A percentile compares a stretch with the other conserved stretches of the same genome.
phyloP scores from a whole-genome alignment of 2,888 invertebrate species.

The Tanypteryx hageni region DNA sequence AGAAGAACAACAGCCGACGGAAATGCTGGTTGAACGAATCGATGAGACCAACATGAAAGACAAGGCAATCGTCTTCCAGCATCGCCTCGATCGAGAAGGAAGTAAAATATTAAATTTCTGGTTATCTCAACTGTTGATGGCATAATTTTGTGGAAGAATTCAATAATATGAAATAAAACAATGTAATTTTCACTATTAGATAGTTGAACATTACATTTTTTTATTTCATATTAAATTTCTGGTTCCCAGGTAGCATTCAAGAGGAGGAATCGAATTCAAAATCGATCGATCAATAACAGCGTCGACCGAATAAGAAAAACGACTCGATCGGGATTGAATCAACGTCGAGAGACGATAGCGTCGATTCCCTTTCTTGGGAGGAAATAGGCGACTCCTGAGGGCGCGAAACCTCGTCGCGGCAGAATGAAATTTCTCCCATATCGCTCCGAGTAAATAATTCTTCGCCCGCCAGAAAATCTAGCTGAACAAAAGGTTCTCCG shows the following conservation, averaged over 20 bases:
- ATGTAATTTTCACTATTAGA: too few species aligned
- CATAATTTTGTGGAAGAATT: too few species aligned
- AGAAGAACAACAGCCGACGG: background rate
- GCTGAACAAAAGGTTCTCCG: slow-evolving; percentile 19
- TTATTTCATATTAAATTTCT: too few species aligned
- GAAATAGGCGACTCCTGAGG: background rate
- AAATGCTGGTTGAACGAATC: background rate
- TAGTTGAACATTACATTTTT: too few species aligned
- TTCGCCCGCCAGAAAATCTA: slow-evolving; percentile 51
- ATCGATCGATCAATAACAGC: too few species aligned
- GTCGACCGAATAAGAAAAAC: too few species aligned
- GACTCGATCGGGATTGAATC: background rate
- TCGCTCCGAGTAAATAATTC: slow-evolving; percentile 57
- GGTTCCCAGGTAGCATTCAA: too few species aligned
- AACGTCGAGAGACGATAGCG: background rate
- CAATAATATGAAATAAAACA: too few species aligned
- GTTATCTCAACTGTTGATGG: too few species aligned
- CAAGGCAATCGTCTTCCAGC: background rate
- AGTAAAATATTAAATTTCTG: too few species aligned
- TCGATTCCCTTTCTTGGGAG: background rate
- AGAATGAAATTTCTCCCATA: slow-evolving; percentile 16
- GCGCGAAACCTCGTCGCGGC: slow-evolving; percentile 8
- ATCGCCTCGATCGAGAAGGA: background rate
- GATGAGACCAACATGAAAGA: background rate
- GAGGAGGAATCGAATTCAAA: too few species aligned